These are phyloP conservation scores for Turritopsis dohrnii DNA, from an alignment of 30 jellyfish, hydroid and myxozoan genomes.

Conservation along the genomic window DNA sequence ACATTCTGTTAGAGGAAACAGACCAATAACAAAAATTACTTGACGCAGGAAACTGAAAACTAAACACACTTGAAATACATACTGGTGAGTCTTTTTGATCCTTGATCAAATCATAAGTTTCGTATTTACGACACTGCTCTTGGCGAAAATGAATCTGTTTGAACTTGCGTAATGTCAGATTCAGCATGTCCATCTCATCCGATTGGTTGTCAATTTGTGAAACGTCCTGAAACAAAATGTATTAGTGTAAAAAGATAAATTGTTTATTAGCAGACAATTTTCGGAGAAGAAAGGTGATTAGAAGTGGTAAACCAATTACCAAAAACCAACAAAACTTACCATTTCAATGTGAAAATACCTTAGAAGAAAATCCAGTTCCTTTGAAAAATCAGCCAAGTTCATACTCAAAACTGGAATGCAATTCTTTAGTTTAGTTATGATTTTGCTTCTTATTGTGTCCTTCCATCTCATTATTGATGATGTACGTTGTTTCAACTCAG, in stretches of 20 bases:
- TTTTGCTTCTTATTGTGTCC: background rate
- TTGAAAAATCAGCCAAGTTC: slow-evolving; percentile 15
- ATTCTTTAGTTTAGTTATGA: background rate
- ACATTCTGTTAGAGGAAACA: no score
- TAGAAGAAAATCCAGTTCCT: slow-evolving; percentile 40
- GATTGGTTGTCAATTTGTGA: slow-evolving; percentile 45
- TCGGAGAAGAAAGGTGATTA: no score
- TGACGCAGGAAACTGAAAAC: no score
- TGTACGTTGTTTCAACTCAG: background rate
- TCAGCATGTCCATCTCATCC: slow-evolving; percentile 77
- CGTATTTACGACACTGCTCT: slow-evolving; percentile 57
- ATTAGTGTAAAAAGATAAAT: background rate
- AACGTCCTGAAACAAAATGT: slow-evolving; percentile 32
- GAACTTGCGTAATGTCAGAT: slow-evolving; percentile 54
- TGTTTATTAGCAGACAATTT: no score
- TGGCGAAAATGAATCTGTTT: slow-evolving; percentile 50
- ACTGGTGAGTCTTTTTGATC: background rate
- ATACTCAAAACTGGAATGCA: slow-evolving; percentile 1
- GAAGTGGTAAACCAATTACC: no score
- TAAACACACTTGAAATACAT: background rate
- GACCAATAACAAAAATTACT: no score
- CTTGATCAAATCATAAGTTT: slow-evolving; percentile 38
- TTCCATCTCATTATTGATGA: background rate
- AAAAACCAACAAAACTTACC: slow-evolving; percentile 34
- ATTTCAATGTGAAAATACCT: slow-evolving; percentile 47